A percentile compares a stretch with the other conserved stretches of the same genome.
phyloP scores from a whole-genome alignment of 2,113 vertebrate genomes.

The Illadopsis cleaveri region DNA sequence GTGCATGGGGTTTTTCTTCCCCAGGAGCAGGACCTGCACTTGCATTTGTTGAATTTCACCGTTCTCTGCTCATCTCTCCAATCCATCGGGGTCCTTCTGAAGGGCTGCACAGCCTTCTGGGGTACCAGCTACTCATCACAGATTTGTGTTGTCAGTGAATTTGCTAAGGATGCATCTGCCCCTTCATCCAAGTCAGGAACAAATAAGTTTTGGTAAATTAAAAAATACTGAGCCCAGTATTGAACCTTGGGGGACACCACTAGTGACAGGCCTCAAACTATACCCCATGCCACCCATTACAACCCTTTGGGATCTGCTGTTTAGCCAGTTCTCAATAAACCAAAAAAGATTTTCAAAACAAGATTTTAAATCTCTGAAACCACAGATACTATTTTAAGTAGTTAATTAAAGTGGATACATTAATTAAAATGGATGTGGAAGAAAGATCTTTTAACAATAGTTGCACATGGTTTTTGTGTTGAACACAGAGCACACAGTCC shows the following conservation, averaged over 20 bases:
- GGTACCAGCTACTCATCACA: not conserved
- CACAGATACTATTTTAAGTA: not conserved
- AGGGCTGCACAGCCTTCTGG: not conserved
- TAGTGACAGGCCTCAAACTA: not conserved
- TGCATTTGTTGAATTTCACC: not conserved
- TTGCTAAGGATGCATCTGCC: not conserved
- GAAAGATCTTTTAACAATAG: not conserved
- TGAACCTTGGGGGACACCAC: not conserved
- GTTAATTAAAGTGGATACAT: not conserved
- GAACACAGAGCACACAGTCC: not conserved
- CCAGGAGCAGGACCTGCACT: not conserved
- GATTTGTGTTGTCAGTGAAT: not conserved
- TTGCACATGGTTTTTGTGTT: not conserved
- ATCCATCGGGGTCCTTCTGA: fast-evolving
- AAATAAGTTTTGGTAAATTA: not conserved
- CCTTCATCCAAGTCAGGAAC: not conserved
- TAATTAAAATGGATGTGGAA: not conserved
- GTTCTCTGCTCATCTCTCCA: not conserved
- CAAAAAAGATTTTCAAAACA: not conserved
- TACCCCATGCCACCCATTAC: not conserved
- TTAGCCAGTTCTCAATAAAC: not conserved
- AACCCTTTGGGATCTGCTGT: not conserved
- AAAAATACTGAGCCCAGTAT: not conserved
- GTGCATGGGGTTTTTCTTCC: not conserved
- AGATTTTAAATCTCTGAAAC: not conserved